These are phyloP conservation scores for Drosophila takahashii DNA, from an alignment of 1,140 invertebrate species.

Conservation along the genomic window DNA sequence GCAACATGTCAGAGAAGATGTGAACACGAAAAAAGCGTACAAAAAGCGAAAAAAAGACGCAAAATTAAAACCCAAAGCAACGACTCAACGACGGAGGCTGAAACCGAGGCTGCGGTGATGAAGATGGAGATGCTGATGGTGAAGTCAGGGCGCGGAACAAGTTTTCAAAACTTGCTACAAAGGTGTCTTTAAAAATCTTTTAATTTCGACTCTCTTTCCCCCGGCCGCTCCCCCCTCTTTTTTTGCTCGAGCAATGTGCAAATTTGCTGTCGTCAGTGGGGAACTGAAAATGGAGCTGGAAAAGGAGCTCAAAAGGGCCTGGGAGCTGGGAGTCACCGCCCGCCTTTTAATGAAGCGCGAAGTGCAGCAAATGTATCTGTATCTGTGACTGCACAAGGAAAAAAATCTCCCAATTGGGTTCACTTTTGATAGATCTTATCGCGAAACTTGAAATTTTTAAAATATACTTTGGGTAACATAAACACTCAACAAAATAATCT, in stretches of 20 bases:
- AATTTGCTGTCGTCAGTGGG: slow-evolving; percentile 67
- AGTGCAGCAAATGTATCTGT: slow-evolving; percentile 75
- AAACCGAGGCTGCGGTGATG: slow-evolving; percentile 43
- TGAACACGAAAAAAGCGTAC: slow-evolving; percentile 37
- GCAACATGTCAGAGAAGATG: slow-evolving; percentile 51
- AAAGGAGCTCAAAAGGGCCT: slow-evolving; percentile 9
- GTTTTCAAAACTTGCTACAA: slow-evolving; percentile 80
- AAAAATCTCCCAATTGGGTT: slow-evolving; percentile 15
- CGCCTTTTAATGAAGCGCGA: slow-evolving; percentile 84
- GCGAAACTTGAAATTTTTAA: neutral
- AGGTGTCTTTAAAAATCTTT: slow-evolving; percentile 83
- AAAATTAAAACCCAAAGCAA: slow-evolving; percentile 52
- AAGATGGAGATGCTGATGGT: slow-evolving; percentile 47
- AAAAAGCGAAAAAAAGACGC: slow-evolving; percentile 22
- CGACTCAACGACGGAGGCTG: slow-evolving; percentile 32
- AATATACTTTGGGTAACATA: too few relatives aligned
- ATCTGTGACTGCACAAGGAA: slow-evolving; percentile 32
- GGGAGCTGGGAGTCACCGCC: slow-evolving; percentile 67
- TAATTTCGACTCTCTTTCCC: slow-evolving; percentile 70
- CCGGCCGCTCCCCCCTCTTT: slow-evolving; percentile 22
- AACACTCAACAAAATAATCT: too few relatives aligned
- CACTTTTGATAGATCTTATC: neutral
- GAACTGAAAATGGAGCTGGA: slow-evolving; percentile 33
- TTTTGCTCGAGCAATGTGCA: slow-evolving; percentile 61
- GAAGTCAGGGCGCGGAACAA: slow-evolving; percentile 71